Conservation (phyloP, 1,140 invertebrate species). For the Orius laevigatus region DNA sequence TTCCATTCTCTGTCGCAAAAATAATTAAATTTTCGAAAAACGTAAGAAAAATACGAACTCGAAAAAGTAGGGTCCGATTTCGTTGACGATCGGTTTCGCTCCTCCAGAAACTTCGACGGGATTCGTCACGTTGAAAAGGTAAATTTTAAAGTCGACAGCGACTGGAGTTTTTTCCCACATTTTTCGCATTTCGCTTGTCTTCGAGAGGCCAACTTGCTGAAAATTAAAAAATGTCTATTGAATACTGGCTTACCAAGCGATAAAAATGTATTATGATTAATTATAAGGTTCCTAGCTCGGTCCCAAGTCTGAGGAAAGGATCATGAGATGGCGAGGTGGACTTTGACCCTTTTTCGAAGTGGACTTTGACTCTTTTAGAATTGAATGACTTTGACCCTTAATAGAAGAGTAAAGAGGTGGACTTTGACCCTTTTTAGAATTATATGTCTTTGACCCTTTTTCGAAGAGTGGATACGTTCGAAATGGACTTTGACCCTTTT, state of each 20-base stretch:
- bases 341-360: too few relatives aligned
- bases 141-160: constrained; percentile 21
- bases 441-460: too few relatives aligned
- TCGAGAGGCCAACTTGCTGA: constrained; percentile 15
- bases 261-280: background rate
- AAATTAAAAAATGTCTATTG: background rate
- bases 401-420: too few relatives aligned
- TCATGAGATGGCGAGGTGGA: too few relatives aligned
- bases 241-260: background rate
- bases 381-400: too few relatives aligned
- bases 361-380: too few relatives aligned
- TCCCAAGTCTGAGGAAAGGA: too few relatives aligned
- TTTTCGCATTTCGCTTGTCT: constrained; percentile 41
- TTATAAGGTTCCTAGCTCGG: too few relatives aligned
- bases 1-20: constrained; percentile 51
- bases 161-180: constrained; percentile 53
- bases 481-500: too few relatives aligned
- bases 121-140: constrained; percentile 75
- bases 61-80: constrained; percentile 58
- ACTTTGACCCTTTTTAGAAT: too few relatives aligned
- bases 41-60: constrained; percentile 36
- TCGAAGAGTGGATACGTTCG: too few relatives aligned
- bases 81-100: constrained; percentile 45
- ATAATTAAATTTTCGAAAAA: background rate
- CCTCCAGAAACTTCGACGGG: constrained; percentile 51